Percentiles rank a stretch among this genome's conserved stretches.
Conservation (phyloP, 2,888 invertebrate species). For the Orchesella flavescens region DNA sequence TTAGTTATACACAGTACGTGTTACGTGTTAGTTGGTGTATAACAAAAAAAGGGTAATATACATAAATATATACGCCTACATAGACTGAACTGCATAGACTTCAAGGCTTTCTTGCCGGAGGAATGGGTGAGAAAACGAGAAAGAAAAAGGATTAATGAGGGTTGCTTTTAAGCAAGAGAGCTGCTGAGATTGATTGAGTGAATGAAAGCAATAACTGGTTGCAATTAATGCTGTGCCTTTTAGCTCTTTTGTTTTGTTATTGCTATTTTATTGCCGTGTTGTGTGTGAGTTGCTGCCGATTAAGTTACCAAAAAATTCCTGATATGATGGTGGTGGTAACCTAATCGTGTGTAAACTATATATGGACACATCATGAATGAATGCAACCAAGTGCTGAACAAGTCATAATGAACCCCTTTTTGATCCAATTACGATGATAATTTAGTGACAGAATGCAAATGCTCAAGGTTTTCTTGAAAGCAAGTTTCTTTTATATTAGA, state of each 20-base stretch:
- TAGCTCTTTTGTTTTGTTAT: slow-evolving; percentile 57
- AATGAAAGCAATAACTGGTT: slow-evolving; percentile 61
- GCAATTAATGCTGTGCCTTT: slow-evolving; percentile 61
- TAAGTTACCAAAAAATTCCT: slow-evolving; percentile 26
- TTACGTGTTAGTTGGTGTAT: too few relatives aligned
- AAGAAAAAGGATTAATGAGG: slow-evolving; percentile 58
- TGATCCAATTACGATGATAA: slow-evolving; percentile 57
- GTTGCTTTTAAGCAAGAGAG: slow-evolving; percentile 32
- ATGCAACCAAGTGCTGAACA: slow-evolving; percentile 28
- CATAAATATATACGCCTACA: too few relatives aligned
- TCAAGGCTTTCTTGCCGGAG: slow-evolving; percentile 20
- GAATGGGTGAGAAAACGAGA: slow-evolving; percentile 57
- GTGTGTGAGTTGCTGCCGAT: slow-evolving; percentile 29
- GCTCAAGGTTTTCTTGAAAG: slow-evolving; percentile 23
- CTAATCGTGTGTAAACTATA: slow-evolving; percentile 18
- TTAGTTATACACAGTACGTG: too few relatives aligned
- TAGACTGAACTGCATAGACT: too few relatives aligned
- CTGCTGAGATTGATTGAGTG: slow-evolving; percentile 58
- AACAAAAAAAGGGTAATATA: too few relatives aligned
- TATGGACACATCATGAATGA: slow-evolving; percentile 32
- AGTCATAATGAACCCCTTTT: slow-evolving; percentile 51
- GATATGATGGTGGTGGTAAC: not conserved
- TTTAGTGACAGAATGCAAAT: slow-evolving; percentile 48
- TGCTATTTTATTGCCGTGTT: slow-evolving; percentile 53
- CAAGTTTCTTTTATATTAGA: slow-evolving; percentile 10